These are phyloP conservation scores for Calameuta idolon DNA, from an alignment of 2,888 invertebrate species.

Conservation along the genomic window DNA sequence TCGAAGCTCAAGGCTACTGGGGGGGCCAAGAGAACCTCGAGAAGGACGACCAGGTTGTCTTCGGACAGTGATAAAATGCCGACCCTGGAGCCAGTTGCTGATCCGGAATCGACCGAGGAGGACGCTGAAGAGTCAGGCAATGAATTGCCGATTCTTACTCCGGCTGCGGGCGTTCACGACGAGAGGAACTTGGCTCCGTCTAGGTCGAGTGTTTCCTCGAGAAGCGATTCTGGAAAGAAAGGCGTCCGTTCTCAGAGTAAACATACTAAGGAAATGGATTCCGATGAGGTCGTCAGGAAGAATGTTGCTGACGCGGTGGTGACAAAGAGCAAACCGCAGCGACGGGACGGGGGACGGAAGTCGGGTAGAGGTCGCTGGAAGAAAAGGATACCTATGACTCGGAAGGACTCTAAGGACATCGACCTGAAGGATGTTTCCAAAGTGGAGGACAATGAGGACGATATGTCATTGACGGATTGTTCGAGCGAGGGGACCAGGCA, in stretches of 20 bases:
- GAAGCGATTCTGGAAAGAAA: background rate
- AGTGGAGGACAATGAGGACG: background rate
- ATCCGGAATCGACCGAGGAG: conserved; percentile 26
- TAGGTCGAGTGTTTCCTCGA: background rate
- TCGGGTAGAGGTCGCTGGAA: conserved; percentile 17
- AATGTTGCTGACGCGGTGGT: conserved; percentile 24
- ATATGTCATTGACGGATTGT: background rate
- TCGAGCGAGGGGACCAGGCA: conserved; percentile 2
- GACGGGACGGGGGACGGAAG: conserved; percentile 19
- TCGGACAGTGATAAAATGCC: conserved; percentile 71
- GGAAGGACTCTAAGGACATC: background rate
- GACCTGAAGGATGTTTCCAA: background rate
- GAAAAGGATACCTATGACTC: conserved; percentile 21
- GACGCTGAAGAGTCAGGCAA: conserved; percentile 31
- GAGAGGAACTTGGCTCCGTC: background rate
- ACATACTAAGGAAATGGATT: conserved; percentile 22
- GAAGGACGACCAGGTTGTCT: conserved; percentile 43
- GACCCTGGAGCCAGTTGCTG: conserved; percentile 63
- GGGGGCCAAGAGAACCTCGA: conserved; percentile 10
- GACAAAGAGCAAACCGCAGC: conserved; percentile 12
- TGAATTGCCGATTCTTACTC: conserved; percentile 46
- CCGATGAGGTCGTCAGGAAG: conserved; percentile 30
- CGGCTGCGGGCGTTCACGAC: conserved; percentile 25
- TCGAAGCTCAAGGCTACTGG: conserved; percentile 31
- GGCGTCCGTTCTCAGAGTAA: conserved; percentile 8